Evolutionary conservation across 2,888 invertebrate species (phyloP).

Genomic region (Leptothorax acervorum): DNA sequence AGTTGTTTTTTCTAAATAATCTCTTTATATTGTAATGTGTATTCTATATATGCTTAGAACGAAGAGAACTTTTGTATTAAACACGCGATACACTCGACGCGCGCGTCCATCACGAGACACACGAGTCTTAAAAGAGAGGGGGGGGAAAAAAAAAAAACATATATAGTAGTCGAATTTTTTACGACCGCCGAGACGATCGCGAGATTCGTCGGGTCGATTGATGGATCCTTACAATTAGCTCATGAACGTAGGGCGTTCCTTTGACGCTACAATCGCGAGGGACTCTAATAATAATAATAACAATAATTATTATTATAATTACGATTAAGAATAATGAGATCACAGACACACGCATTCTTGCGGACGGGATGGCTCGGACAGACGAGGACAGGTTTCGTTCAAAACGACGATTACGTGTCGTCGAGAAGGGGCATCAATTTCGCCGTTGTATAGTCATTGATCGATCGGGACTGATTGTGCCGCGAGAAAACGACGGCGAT

Average conservation of each 20-base stretch:
- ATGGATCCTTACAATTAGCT: constrained; percentile 43
- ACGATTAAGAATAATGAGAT: constrained; percentile 35
- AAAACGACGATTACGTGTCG: not conserved
- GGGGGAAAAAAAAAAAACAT: not conserved
- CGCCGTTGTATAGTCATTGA: not conserved
- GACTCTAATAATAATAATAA: constrained; percentile 46
- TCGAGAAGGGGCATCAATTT: not conserved
- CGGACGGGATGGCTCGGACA: constrained; percentile 30
- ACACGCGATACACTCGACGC: constrained; percentile 55
- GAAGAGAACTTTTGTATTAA: constrained; percentile 52
- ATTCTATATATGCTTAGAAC: constrained; percentile 62
- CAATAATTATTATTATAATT: constrained; percentile 36
- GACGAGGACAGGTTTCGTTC: constrained; percentile 35
- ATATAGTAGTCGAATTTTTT: constrained; percentile 57
- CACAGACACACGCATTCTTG: constrained; percentile 9
- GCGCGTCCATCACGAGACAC: constrained; percentile 45
- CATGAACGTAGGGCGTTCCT: constrained; percentile 53
- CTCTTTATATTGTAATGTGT: constrained; percentile 74
- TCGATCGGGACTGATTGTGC: not conserved
- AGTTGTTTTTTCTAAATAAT: constrained; percentile 82
- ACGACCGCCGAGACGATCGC: constrained; percentile 44
- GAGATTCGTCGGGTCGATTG: constrained; percentile 49
- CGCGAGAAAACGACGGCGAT: not conserved
- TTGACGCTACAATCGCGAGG: constrained; percentile 51
- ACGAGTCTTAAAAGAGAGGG: constrained; percentile 35